Evolutionary conservation across 2,888 invertebrate species (phyloP).

Genomic region (Watsonalla binaria): DNA sequence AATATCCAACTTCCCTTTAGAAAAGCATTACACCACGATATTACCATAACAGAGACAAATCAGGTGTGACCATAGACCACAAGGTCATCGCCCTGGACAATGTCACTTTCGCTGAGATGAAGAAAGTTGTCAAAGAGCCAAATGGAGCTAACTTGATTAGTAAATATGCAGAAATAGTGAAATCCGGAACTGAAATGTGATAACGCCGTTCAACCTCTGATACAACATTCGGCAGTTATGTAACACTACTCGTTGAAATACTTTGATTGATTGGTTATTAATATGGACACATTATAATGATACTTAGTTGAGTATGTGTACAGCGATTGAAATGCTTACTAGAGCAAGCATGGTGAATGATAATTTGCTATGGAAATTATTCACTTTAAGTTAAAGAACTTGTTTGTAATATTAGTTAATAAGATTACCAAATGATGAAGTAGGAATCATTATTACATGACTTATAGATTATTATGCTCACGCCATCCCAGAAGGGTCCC

Average conservation of each 20-base stretch:
- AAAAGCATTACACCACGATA: neutral
- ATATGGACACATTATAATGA: constrained; percentile 3
- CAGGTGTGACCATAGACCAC: constrained; percentile 9
- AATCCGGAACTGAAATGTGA: constrained; percentile 19
- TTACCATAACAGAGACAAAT: neutral
- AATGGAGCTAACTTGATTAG: constrained; percentile 8
- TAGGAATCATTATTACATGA: no score
- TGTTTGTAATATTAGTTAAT: no score
- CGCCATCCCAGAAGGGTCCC: no score
- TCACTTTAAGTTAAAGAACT: no score
- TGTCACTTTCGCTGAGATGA: constrained; percentile 26
- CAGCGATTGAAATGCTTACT: no score
- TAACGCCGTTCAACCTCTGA: neutral
- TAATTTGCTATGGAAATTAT: no score
- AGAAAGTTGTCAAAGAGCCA: constrained; percentile 26
- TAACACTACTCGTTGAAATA: neutral
- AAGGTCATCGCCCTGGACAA: constrained; percentile 15
- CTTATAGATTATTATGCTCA: no score
- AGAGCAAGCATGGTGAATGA: no score
- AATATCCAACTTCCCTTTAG: neutral
- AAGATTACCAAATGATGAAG: no score
- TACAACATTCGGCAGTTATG: neutral
- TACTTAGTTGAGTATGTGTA: no score
- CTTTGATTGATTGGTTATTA: constrained; percentile 3
- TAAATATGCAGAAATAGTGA: constrained; percentile 25